Evolutionary conservation across 2,888 invertebrate species (phyloP).

Genomic region (Drepana falcataria): DNA sequence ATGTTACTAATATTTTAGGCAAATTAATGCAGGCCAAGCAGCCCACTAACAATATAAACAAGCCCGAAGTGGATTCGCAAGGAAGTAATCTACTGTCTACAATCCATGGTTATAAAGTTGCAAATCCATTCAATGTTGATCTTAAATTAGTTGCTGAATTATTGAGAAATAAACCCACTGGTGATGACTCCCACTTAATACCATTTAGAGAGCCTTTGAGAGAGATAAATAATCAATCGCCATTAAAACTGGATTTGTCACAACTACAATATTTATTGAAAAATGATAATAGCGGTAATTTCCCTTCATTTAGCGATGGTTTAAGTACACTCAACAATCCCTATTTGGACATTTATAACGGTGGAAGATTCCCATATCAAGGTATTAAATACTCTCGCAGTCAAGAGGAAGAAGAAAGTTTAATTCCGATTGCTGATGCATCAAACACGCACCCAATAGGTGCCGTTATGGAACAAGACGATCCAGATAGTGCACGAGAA

Average conservation of each 20-base stretch:
- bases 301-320: slow-evolving; percentile 41
- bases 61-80: slow-evolving; percentile 56
- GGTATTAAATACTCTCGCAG: slow-evolving; percentile 70
- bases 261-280: slow-evolving; percentile 60
- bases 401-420: slow-evolving; percentile 69
- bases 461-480: slow-evolving; percentile 68
- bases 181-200: slow-evolving; percentile 54
- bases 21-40: slow-evolving; percentile 58
- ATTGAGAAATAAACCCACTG: slow-evolving; percentile 59
- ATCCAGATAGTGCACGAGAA: slow-evolving; percentile 43
- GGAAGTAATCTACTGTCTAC: slow-evolving; percentile 46
- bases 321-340: slow-evolving; percentile 44
- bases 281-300: slow-evolving; percentile 47
- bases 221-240: slow-evolving; percentile 42
- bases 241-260: slow-evolving; percentile 55
- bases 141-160: slow-evolving; percentile 68
- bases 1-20: slow-evolving; percentile 54
- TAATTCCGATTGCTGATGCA: slow-evolving; percentile 61
- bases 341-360: slow-evolving; percentile 56
- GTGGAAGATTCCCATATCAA: slow-evolving; percentile 57
- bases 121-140: slow-evolving; percentile 73
- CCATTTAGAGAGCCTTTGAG: slow-evolving; percentile 40
- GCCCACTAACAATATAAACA: slow-evolving; percentile 33
- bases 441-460: slow-evolving; percentile 68
- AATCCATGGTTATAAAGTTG: slow-evolving; percentile 72